These are phyloP conservation scores for Macrobrachium nipponense DNA, from an alignment of 1,140 invertebrate genomes.

Conservation along the genomic window DNA sequence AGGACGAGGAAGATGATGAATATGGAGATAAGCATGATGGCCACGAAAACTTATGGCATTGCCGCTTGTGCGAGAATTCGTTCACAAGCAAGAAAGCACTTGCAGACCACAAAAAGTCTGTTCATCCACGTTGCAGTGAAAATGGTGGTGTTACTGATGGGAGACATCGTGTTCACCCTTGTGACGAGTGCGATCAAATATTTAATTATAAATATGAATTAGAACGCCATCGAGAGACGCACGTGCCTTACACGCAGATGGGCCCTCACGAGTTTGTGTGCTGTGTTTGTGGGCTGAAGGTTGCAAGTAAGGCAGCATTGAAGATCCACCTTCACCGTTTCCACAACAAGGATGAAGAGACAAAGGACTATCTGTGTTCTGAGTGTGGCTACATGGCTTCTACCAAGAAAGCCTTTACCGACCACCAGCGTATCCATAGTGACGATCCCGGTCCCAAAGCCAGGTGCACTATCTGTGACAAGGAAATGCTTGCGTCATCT, in stretches of 20 bases:
- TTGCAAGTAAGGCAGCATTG: slow-evolving; percentile 34
- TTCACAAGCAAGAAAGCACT: slow-evolving; percentile 21
- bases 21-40: slow-evolving; percentile 14
- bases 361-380: slow-evolving; percentile 31
- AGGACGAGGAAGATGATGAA: slow-evolving; percentile 6
- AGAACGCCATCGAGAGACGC: slow-evolving; percentile 41
- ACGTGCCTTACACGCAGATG: slow-evolving; percentile 35
- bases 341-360: slow-evolving; percentile 26
- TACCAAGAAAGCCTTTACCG: slow-evolving; percentile 48
- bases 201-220: slow-evolving; percentile 45
- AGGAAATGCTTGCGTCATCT: slow-evolving; percentile 39
- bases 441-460: slow-evolving; percentile 29
- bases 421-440: slow-evolving; percentile 38
- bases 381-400: slow-evolving; percentile 46
- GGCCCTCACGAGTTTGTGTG: slow-evolving; percentile 51
- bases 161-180: slow-evolving; percentile 17
- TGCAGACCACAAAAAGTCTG: slow-evolving; percentile 23
- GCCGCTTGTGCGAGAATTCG: slow-evolving; percentile 9
- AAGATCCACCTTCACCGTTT: slow-evolving; percentile 54
- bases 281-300: slow-evolving; percentile 37
- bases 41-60: slow-evolving; percentile 31
- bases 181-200: slow-evolving; percentile 27
- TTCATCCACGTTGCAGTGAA: background rate
- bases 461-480: slow-evolving; percentile 16
- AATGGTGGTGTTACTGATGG: slow-evolving; percentile 3